Percentiles rank a stretch among this genome's conserved stretches.
Evolutionary conservation across 2,888 invertebrate genomes (phyloP).

Genomic region (Drosophila suboccidentalis): DNA sequence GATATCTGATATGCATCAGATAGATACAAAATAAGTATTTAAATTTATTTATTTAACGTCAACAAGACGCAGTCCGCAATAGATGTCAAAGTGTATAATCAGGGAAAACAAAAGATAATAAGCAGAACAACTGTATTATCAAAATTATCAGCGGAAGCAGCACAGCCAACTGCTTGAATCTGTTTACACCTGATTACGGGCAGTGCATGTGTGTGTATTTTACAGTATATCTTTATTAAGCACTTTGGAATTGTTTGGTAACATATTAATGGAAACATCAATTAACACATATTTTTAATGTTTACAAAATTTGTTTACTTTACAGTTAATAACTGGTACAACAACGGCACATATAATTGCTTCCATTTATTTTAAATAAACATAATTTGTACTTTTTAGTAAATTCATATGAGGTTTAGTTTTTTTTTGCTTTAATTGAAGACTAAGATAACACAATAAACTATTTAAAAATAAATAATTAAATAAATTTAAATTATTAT

Average conservation of each 20-base stretch:
- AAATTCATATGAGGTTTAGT: not conserved
- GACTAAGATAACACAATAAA: not conserved
- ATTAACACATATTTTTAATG: constrained; percentile 6
- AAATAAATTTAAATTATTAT: too few relatives aligned
- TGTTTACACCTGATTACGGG: not conserved
- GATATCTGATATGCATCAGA: not conserved
- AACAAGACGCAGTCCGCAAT: too few relatives aligned
- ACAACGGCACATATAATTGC: not conserved
- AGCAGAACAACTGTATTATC: not conserved
- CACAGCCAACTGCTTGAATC: not conserved
- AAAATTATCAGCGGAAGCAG: not conserved
- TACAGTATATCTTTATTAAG: not conserved
- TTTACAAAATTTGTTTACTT: constrained; percentile 8
- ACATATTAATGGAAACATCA: constrained; percentile 2
- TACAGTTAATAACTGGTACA: not conserved
- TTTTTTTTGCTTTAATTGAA: not conserved
- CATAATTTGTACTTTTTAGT: not conserved
- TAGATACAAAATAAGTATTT: not conserved
- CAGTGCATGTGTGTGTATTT: not conserved
- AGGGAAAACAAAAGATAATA: constrained; percentile 6
- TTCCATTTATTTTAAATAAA: not conserved
- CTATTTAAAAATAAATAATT: too few relatives aligned
- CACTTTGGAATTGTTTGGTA: not conserved
- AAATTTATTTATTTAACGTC: too few relatives aligned
- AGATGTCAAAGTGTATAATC: not conserved